Evolutionary conservation across 2,113 vertebrate species (phyloP), one percentile per base, ranked within the genome.

Genomic region (Piaya cayana): DNA sequence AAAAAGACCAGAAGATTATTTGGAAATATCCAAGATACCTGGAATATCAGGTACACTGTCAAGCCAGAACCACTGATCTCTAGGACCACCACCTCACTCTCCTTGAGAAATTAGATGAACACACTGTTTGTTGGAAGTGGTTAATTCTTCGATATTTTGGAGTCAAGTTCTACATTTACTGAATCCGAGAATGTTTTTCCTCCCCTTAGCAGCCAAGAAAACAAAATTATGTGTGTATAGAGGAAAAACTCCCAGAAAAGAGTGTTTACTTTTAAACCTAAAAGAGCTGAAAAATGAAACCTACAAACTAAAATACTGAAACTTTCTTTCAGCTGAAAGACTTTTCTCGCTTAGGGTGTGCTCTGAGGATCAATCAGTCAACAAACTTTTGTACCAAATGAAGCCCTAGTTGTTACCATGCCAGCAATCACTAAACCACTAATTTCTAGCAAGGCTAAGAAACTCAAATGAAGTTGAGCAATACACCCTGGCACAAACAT

Each of bases 201-300:
- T 72, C n/a, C n/a, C 5, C 4, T 77, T 72, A 63, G n/a, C 42
- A 84, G 27, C 14, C 76, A 56, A 63, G 36, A 30, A 76, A 82
- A 74, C 4, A 59, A 65, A 50, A 37, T 74, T 30, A 5, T 14
- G 4, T 30, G 12, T 14, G 2, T 59, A 18, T 25, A 52, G 29
- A 56, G 18, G 36, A 94, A 53, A 53, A 77, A 11, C 27, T 72
- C 43, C 22, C 30, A 68, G 81, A 79, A 85, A 87, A 92, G 50
- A 94, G 5, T 83, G 53, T 81, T 96, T 94, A 94, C 77, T 72
- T 88, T 95, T 92, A 92, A 90, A 97, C 47, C 47, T 92, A 92
- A 96, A 65, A 45, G 78, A 96, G 94, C 34, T 22, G 8, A 89
- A 71, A 82, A 97, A 95, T 64, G 47, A 93, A 91, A 78, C 49